Evolutionary conservation across 2,113 vertebrate genomes (phyloP), one percentile per base, ranked within the genome.

Genomic region (Microcebus jonahi): DNA sequence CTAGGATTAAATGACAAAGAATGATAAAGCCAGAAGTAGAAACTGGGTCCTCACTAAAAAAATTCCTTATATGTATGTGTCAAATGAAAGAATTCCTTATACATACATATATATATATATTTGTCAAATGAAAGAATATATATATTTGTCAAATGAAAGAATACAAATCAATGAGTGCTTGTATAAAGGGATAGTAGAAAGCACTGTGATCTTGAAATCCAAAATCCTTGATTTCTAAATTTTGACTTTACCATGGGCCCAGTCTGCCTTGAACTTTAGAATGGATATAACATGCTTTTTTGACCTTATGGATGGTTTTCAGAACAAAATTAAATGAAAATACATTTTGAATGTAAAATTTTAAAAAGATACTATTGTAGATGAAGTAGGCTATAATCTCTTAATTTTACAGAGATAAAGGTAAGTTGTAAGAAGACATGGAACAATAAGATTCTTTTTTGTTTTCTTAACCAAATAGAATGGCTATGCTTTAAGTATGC

Each of bases 311-410:
- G 20, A 27, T 65, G 55, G 14, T 67, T 95, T 87, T 87, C 48
- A 88, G 31, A 67, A 92, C 31, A 95, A 57, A 82, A 88, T 88
- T 3, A 83, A 82, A 34, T 75, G 36, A 81, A 88, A 88, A 75
- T 79, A 55, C 23, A 39, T 57, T 86, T 57, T 79, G 15, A 55
- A 63, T 53, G 2, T 65, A 91, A 81, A 80, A 63, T 31, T 42
- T 25, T 39, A 39, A 61, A 79, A 77, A 79, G 25, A 34, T 71
- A 42, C 45, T 81, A 29, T 67, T 61, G 20, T 50, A 39, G 71
- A 61, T 90, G 23, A 57, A 95, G 6, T 91, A 85, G 42, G 6
- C 31, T 80, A 48, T 25, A 53, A 39, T 65, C 17, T 61, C n/a
- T 70, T 68, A 68, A 29, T 75, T 45, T 71, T 77, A 65, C 17